Percentiles rank a stretch among this genome's conserved stretches.
These are phyloP conservation scores for Hipposideros armiger DNA, from an alignment of 2,113 vertebrate species.

Conservation along the genomic window DNA sequence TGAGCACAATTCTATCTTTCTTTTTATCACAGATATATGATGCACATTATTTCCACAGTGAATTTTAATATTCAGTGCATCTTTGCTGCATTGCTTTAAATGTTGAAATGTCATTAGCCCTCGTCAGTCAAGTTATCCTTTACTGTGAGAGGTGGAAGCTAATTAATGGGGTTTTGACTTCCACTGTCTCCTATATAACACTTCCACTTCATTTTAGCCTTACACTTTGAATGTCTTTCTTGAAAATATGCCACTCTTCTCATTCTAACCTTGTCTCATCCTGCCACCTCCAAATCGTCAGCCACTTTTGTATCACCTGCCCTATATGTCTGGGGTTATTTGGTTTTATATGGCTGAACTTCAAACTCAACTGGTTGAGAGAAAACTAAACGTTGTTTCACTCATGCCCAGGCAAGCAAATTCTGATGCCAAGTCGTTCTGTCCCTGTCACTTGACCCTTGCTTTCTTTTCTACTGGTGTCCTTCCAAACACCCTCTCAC, in stretches of 20 bases:
- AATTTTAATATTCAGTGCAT: conserved; percentile 17
- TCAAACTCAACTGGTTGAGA: not conserved
- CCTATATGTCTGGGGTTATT: not conserved
- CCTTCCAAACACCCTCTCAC: not conserved
- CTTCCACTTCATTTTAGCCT: not conserved
- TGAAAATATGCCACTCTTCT: not conserved
- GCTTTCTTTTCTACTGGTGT: not conserved
- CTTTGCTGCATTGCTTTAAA: conserved; percentile 39
- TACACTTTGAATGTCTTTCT: not conserved
- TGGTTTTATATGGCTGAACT: conserved; percentile 41
- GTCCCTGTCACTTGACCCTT: not conserved
- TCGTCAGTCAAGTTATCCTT: not conserved
- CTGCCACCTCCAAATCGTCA: not conserved
- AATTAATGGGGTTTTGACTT: not conserved
- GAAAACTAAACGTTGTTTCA: conserved; percentile 45
- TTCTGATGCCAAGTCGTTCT: not conserved
- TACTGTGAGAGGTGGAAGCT: not conserved
- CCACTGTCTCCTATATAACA: not conserved
- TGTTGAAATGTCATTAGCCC: not conserved
- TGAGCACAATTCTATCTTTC: not conserved
- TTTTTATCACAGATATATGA: conserved; percentile 13
- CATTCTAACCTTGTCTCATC: not conserved
- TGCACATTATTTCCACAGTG: not conserved
- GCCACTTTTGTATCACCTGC: not conserved
- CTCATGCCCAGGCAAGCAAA: not conserved